Percentiles rank a stretch among this genome's conserved stretches.
phyloP scores from a whole-genome alignment of 2,888 invertebrate species.

The Nasonia oneida region DNA sequence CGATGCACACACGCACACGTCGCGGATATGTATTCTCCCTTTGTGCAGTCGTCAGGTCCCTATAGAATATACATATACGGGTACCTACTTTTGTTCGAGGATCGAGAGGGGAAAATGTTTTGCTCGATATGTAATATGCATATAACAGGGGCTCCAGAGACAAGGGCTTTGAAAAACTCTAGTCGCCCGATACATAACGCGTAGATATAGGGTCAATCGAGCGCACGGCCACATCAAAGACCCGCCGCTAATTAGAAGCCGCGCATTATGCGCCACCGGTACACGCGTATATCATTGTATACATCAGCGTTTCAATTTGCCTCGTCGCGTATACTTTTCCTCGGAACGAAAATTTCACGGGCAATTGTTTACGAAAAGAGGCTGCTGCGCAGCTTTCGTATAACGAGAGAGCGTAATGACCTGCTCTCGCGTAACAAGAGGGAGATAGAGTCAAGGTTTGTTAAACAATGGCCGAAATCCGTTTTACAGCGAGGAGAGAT shows the following conservation, averaged over 20 bases:
- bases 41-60: neutral
- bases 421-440: neutral
- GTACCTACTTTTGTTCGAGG: neutral
- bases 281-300: neutral
- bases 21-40: constrained; percentile 8
- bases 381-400: no score
- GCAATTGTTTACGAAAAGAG: no score
- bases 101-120: constrained; percentile 6
- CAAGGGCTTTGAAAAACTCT: constrained; percentile 9
- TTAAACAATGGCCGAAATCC: neutral
- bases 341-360: no score
- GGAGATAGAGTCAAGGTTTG: constrained; percentile 8
- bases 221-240: constrained; percentile 48
- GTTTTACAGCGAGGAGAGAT: neutral
- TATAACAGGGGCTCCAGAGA: neutral
- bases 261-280: neutral
- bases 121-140: neutral
- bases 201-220: constrained; percentile 10
- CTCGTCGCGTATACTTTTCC: no score
- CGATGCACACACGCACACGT: neutral
- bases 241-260: constrained; percentile 37
- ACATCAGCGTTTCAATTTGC: neutral
- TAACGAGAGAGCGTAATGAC: neutral
- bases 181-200: neutral
- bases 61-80: neutral